Percentiles rank a stretch among this genome's conserved stretches.
phyloP scores from a whole-genome alignment of 2,888 invertebrate species.

The Nemotelus nigrinus region DNA sequence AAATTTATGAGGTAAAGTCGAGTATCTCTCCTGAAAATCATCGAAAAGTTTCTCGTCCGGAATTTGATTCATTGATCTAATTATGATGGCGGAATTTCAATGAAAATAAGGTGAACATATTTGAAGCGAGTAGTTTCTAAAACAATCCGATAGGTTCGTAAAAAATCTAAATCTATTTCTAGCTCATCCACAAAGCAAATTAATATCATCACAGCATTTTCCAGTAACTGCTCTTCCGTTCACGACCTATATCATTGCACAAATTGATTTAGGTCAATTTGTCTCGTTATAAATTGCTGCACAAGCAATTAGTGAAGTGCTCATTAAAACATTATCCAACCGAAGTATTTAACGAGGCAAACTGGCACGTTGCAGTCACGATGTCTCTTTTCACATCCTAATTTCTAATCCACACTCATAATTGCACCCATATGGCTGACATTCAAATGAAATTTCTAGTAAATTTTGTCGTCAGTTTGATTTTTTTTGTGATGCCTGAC shows the following conservation, averaged over 20 bases:
- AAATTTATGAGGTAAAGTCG: constrained; percentile 37
- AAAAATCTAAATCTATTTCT: too few species aligned
- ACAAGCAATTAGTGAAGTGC: constrained; percentile 14
- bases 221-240: too few species aligned
- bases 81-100: neutral
- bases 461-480: neutral
- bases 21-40: constrained; percentile 21
- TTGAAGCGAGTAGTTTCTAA: too few species aligned
- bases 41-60: too few species aligned
- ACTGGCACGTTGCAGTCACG: neutral
- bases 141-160: too few species aligned
- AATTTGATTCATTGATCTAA: too few species aligned
- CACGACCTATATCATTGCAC: too few species aligned
- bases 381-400: constrained; percentile 28
- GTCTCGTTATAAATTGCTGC: neutral
- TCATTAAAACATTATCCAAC: constrained; percentile 17
- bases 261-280: too few species aligned
- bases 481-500: neutral
- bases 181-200: too few species aligned
- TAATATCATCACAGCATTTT: too few species aligned
- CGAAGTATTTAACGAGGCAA: constrained; percentile 3
- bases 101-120: too few species aligned
- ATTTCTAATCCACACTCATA: neutral
- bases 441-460: constrained; percentile 8
- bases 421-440: constrained; percentile 36